phyloP scores from a whole-genome alignment of 1,140 invertebrate genomes.

The Prorops nasuta region DNA sequence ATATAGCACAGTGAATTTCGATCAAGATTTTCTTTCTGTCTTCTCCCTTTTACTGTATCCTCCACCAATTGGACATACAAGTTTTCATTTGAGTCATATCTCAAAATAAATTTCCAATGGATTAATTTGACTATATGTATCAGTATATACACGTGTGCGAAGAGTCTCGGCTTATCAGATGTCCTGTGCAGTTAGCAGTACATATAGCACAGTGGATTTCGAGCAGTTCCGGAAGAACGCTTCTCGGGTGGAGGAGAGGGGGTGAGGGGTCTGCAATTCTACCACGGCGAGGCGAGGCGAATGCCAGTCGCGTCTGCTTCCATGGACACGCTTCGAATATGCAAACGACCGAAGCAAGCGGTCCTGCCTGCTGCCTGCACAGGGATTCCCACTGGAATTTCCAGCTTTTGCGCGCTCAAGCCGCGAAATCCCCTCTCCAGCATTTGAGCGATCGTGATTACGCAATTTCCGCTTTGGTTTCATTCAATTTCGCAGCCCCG shows the following conservation, averaged over 20 bases:
- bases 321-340: slow-evolving; percentile 24
- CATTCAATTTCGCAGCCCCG: slow-evolving; percentile 32
- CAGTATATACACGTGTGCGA: too few relatives aligned
- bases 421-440: slow-evolving; percentile 12
- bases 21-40: too few relatives aligned
- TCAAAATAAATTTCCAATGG: too few relatives aligned
- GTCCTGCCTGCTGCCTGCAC: slow-evolving; percentile 14
- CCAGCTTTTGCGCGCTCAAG: slow-evolving; percentile 16
- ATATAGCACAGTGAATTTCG: too few relatives aligned
- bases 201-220: too few relatives aligned
- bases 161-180: too few relatives aligned
- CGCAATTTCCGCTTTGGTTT: slow-evolving; percentile 45
- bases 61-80: too few relatives aligned
- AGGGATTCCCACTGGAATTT: slow-evolving; percentile 15
- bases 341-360: slow-evolving; percentile 17
- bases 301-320: slow-evolving; percentile 28
- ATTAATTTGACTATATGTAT: too few relatives aligned
- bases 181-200: too few relatives aligned
- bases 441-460: not conserved
- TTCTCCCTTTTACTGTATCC: too few relatives aligned
- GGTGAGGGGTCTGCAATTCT: slow-evolving; percentile 17
- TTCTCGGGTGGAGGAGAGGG: slow-evolving; percentile 13
- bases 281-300: not conserved
- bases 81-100: too few relatives aligned
- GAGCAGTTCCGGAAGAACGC: too few relatives aligned